Evolutionary conservation across 23 tunicate species (phyloP), one percentile per base, ranked within the genome.

Genomic region (Ascidia mentula): DNA sequence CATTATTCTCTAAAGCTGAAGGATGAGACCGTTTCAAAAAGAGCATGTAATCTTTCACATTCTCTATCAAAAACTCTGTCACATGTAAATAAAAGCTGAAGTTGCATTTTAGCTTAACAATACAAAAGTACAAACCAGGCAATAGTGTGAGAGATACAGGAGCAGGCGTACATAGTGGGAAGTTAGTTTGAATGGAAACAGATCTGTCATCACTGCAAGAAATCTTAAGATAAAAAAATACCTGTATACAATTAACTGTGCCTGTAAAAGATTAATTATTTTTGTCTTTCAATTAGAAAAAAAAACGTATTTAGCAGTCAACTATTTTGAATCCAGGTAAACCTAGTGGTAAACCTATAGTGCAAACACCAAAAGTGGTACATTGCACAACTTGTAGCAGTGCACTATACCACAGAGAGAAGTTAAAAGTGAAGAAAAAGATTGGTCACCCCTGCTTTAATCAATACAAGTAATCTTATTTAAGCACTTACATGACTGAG

Each of bases 61-160:
- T 88, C 77, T 82, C 82, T 65, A 88, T 81, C 1, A 88, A 76
- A 40, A 84, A 88, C 69, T 88, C 92, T 76, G 74, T 22, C 34
- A 59, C 18, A 22, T 46, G 53, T 6, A 6, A 61, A 69, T 1
- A 35, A 6, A 34, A 34, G 31, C 2, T 34, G 9, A 34, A 6
- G 9, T 26, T 26, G 1, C 2, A 72, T 3, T 15, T 72, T 4
- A 18, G 3, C 12, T 15, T 15, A 4, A 34, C 1, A 2, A 2
- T 32, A 36, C 5, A 39, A 37, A 20, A 18, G 1, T 34, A 75
- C 36, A n/a, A 18, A 82, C 87, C 87, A 32, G 87, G 87, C 34
- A 82, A n/a, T 30, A 20, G 22, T 18, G 75, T 28, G 34, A 82
- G 37, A 33, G 87, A 28, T 36, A 31, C 13, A 13, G 87, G 39